Evolutionary conservation across 2,888 invertebrate species (phyloP), one percentile per base, ranked within the genome.

Genomic region (Gari tellinella): DNA sequence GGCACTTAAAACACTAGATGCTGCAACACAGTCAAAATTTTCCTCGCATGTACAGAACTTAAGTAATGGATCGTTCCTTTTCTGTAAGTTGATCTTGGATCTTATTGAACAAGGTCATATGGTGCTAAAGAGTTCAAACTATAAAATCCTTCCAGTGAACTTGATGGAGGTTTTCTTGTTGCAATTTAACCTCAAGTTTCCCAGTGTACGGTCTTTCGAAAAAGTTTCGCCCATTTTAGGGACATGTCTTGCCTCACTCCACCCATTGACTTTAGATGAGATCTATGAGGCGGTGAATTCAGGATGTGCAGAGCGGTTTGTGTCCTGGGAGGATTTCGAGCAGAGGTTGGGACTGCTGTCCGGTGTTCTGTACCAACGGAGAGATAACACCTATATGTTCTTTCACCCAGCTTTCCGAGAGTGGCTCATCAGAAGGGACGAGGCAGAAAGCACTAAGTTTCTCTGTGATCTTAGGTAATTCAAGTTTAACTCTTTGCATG

Each of bases 341-440:
- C 95, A 96, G 90, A 94, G 97, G 90, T 96, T 99, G 90, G 96
- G 97, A 88, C 93, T 95, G 74, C 94, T 99, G 38, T 94, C 96
- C 60, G 97, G 97, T 56, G 96, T 98, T 88, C 94, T 99, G 21
- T 96, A 97, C 64, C 96, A 96, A 37, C 94, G 98, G 58, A 94
- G 96, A 86, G 98, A 98, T 92, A 96, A 96, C 91, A 97, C 97
- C 0, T 97, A 96, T 93, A 97, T 98, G 97, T 97, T 98, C 92
- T 98, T 98, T 93, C 99, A 99, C 92, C 97, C 98, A 0, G 97
- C 98, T 3, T 97, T 99, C 93, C 96, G 99, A 94, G 99, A 99
- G 93, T 99, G 99, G 99, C 94, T 99, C 76, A 95, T 96, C 80
- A 93, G 97, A 41, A 94, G 98, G 49, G 81, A 92, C 25, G 90